Evolutionary conservation across 2,797 vertebrate species (phyloP), one percentile per base, ranked within the genome.

Genomic region (Gobio occitaniae): DNA sequence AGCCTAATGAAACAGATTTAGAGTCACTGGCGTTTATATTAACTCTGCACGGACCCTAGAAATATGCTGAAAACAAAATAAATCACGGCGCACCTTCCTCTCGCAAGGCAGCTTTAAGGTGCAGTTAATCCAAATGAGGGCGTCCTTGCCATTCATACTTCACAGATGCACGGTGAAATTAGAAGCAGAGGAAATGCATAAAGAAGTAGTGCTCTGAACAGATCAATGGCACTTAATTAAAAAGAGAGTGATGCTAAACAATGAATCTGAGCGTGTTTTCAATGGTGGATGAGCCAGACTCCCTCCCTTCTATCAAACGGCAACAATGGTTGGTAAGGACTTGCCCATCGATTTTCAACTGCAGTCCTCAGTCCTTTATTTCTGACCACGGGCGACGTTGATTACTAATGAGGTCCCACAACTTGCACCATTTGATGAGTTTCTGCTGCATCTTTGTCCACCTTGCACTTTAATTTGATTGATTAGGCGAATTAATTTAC

Each of bases 141-240:
- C 86, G 71, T 88, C 86, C 29, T 79, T 72, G 74, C 80, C 87
- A 87, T 80, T 86, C 87, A 90, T 91, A 89, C 89, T 82, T 92
- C 85, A 80, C 77, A 76, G 88, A 89, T 88, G 85, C 86, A 71
- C 84, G n/a, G 86, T 84, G 88, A 89, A 93, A 90, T 91, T 90
- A 90, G 84, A 88, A 87, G 84, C 76, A 78, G 80, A 83, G 85
- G 90, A 89, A 89, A 87, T 83, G 89, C 90, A 92, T 90, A 92
- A 93, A 93, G 80, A 86, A 86, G 63, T 74, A 78, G 66, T 21
- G 66, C 72, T 93, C 91, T 87, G 90, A 89, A 91, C 89, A 91
- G 91, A 93, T 93, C 93, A 93, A 90, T 93, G 91, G 89, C 90
- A 91, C 84, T 90, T 93, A 92, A 94, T 94, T 94, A 94, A 92